phyloP scores from a whole-genome alignment of 2,888 invertebrate genomes.

The Hofmannophila pseudospretella region DNA sequence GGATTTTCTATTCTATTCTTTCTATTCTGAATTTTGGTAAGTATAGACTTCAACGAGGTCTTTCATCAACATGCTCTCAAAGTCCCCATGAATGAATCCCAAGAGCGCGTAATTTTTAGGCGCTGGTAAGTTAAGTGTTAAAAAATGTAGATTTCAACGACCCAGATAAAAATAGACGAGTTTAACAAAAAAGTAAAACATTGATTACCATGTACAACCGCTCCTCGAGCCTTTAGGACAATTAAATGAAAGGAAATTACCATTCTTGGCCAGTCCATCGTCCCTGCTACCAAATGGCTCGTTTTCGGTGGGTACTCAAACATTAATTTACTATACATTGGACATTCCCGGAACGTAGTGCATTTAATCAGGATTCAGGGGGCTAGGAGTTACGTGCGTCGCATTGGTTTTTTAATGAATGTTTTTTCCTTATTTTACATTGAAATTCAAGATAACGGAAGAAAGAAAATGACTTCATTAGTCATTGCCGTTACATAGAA shows the following conservation, averaged over 20 bases:
- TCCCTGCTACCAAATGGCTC: slow-evolving; percentile 5
- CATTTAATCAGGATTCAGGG: slow-evolving; percentile 33
- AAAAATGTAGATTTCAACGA: too few relatives aligned
- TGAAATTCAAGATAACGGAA: background rate
- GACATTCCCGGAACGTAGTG: slow-evolving; percentile 27
- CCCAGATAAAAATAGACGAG: too few relatives aligned
- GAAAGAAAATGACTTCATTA: too few relatives aligned
- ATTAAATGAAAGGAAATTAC: slow-evolving; percentile 14
- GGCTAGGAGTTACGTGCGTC: slow-evolving; percentile 24
- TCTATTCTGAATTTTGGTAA: too few relatives aligned
- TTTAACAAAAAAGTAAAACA: too few relatives aligned
- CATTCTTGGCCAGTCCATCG: slow-evolving; percentile 8
- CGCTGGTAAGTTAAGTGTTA: too few relatives aligned
- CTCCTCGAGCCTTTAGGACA: slow-evolving; percentile 7
- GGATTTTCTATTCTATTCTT: too few relatives aligned
- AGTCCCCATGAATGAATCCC: too few relatives aligned
- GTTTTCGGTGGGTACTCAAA: background rate
- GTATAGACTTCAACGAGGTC: too few relatives aligned
- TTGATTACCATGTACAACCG: background rate
- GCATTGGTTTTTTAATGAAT: slow-evolving; percentile 21
- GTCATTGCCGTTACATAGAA: too few relatives aligned
- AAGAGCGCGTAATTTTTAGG: too few relatives aligned
- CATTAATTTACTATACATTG: slow-evolving; percentile 29
- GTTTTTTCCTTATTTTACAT: background rate
- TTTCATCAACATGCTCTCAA: too few relatives aligned